Conservation (phyloP, 2,113 vertebrate genomes). For the Isichthys henryi region DNA sequence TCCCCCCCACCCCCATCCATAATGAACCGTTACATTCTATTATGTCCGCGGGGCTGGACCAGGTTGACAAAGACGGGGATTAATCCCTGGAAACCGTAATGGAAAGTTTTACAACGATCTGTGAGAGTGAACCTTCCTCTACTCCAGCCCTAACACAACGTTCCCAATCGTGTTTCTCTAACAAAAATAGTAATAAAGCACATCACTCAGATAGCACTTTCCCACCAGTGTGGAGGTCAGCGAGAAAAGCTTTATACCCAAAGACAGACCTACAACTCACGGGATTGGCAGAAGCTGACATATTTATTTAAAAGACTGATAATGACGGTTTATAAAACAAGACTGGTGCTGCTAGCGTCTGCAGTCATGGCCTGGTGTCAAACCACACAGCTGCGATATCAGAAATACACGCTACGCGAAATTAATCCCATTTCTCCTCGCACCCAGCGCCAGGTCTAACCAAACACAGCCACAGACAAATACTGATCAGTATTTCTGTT, state of each 20-base stretch:
- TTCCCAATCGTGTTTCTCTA: background rate
- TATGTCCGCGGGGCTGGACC: slow-evolving; percentile 6
- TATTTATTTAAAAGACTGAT: slow-evolving; percentile 7
- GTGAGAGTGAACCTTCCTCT: slow-evolving; percentile 1
- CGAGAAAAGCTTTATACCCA: background rate
- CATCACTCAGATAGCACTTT: background rate
- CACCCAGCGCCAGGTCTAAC: background rate
- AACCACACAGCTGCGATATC: background rate
- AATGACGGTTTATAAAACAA: background rate
- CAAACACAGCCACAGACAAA: background rate
- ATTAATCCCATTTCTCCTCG: background rate
- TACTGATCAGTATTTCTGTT: background rate
- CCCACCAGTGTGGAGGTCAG: background rate
- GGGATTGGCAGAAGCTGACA: background rate
- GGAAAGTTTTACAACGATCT: slow-evolving; percentile 11
- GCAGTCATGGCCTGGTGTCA: background rate
- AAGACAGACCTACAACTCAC: background rate
- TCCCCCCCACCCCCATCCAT: background rate
- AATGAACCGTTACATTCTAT: slow-evolving; percentile 22
- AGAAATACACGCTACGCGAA: background rate
- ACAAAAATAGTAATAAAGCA: background rate
- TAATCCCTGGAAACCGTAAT: slow-evolving; percentile 8
- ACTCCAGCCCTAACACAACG: background rate
- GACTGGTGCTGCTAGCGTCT: background rate
- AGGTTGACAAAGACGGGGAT: slow-evolving; percentile 12